phyloP scores from a whole-genome alignment of 2,888 invertebrate species.

The Tribolium freemani region DNA sequence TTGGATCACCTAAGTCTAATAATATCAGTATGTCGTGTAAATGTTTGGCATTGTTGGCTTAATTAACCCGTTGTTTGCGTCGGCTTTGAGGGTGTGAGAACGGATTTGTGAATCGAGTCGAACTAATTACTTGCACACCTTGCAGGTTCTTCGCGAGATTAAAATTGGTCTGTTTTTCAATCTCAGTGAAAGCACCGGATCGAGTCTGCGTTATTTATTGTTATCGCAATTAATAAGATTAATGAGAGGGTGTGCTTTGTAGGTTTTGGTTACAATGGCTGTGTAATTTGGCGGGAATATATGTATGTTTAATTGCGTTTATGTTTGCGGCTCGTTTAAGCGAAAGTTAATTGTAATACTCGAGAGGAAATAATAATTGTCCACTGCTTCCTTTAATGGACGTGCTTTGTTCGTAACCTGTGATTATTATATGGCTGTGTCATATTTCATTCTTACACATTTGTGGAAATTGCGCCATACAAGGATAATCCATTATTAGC shows the following conservation, averaged over 20 bases:
- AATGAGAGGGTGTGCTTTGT: conserved; percentile 27
- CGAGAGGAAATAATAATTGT: conserved; percentile 34
- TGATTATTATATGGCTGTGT: conserved; percentile 14
- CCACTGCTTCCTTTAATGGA: conserved; percentile 36
- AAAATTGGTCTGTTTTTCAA: background rate
- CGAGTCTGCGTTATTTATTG: conserved; percentile 6
- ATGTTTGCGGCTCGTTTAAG: conserved; percentile 26
- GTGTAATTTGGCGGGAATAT: conserved; percentile 26
- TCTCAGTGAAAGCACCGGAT: background rate
- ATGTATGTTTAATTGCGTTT: conserved; percentile 21
- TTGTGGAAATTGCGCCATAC: conserved; percentile 31
- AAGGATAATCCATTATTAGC: conserved; percentile 17
- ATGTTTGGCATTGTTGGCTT: conserved; percentile 21
- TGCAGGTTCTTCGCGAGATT: background rate
- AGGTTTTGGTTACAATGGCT: conserved; percentile 23
- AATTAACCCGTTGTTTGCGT: conserved; percentile 24
- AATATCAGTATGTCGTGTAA: conserved; percentile 17
- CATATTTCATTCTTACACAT: conserved; percentile 30
- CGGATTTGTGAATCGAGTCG: conserved; percentile 22
- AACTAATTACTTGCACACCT: conserved; percentile 33
- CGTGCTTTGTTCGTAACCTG: conserved; percentile 25
- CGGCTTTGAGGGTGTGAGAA: background rate
- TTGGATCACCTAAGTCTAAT: background rate
- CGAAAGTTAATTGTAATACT: conserved; percentile 37
- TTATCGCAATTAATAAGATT: conserved; percentile 7